Evolutionary conservation across 1,140 invertebrate species (phyloP), one percentile per base, ranked within the genome.

Genomic region (Magallana gigas): DNA sequence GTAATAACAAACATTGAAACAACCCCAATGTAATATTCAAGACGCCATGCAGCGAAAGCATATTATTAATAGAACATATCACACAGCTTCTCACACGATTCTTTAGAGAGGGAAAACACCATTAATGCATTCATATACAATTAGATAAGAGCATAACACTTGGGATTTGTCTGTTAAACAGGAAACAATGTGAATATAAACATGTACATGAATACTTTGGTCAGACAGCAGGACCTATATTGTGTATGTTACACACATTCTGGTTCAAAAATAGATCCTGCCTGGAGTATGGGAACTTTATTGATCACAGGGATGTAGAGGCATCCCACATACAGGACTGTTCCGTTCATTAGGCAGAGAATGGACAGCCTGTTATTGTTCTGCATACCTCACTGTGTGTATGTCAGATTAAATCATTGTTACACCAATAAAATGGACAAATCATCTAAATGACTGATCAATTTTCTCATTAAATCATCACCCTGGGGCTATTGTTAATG

Each of bases 401-500:
- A 76, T 64, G 60, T 64, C 60, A 64, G 60, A 64, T 64, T 48
- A 48, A 48, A 48, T 48, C 60, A 64, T n/a, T 18, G 18, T 64
- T 64, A 64, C 60, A 48, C 60, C 16, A 64, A 64, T 64, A 76
- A 76, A 76, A 76, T 76, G 9, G 68, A 76, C 23, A 76, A 76
- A 76, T 36, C 68, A 76, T 23, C 12, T 29, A 29, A 76, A 76
- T 76, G 68, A 76, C 68, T 76, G 68, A 76, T 29, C 68, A 76
- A 76, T 76, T 29, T 76, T 29, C 23, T 76, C 68, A 76, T 76
- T 76, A 76, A 76, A 76, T 29, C 68, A 36, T 76, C 68, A 29
- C 36, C 68, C 68, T 76, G 68, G 68, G 68, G 68, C 68, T 76
- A 76, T 36, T 76, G 68, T 76, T 76, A 76, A 76, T 76, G 23